Base-by-base conservation (phyloP, 1,140 invertebrate species). In the Nixonia krombeini region DNA sequence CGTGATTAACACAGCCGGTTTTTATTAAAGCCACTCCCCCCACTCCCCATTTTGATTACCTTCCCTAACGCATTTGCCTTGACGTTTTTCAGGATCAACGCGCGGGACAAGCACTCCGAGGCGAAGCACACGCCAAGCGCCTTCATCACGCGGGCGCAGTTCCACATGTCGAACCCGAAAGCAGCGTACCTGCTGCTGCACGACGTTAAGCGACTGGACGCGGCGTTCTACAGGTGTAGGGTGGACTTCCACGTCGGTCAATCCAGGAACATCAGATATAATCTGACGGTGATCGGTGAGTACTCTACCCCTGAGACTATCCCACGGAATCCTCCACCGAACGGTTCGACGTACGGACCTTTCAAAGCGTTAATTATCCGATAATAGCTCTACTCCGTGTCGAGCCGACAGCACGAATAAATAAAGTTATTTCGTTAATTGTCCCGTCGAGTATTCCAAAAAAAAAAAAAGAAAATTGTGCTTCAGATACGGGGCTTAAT, bases 181-280 rank as follows among this genome's bases (percentile, higher is more conserved):
- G 91, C 92, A 31, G 93, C 93, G 38, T 89, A 90, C 44, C 88
- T 95, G 59, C 87, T 91, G 66, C 86, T 94, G 49, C 88, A 93
- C 72, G 91, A 93, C 82, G 90, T 95, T 57, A 91, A 92, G 76
- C 87, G 91, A 26, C 90, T 92, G 78, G 94, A 96, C 82, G 92
- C 94, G 75, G 94, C 94, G 33, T 89, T 94, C 55, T 96, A 95
- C 84, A 87, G 93, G 44, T 96, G 94, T 83, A 86, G 94, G 65
- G 93, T 96, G 47, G 94, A 96, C 86, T 96, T 95, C 85, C 87
- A 91, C 49, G 94, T 93, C 76, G 92, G 93, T 29, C 93, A 95
- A 81, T 95, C 94, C 10, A 89, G 92, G 73, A 95, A 92, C 80
- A 92, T 93, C 75, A 89, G 91, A 73, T 94, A 95, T 84, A 94